Base-by-base conservation (phyloP, 1,140 invertebrate genomes). In the Paracyclopina nana region DNA sequence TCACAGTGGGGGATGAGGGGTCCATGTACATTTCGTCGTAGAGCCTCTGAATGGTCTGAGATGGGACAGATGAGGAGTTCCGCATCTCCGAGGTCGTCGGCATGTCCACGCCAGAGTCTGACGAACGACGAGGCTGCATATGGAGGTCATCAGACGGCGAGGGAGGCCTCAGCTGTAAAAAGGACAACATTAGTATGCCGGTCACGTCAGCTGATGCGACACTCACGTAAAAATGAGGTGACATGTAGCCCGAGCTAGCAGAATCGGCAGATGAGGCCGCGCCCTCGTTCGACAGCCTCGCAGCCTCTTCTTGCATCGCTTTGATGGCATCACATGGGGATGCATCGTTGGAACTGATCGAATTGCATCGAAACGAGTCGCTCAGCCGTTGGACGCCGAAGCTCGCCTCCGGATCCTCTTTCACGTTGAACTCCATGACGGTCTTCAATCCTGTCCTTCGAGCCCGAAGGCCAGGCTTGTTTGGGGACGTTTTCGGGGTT, bases 1-100 rank as follows among this genome's bases (percentile, higher is more conserved):
- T 12, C 8, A 46, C 18, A 6, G 44, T 20, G n/a, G n/a, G n/a
- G n/a, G n/a, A n/a, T n/a, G n/a, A n/a, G n/a, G n/a, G n/a, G n/a
- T n/a, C n/a, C n/a, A n/a, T 27, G 14, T 52, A 52, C 50, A 52
- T 52, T 4, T 52, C 50, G 20, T 52, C 50, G 25, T 44, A 44
- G 18, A 52, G 14, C 5, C 16, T n/a, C 12, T 46, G 14, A 6
- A 52, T 18, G 24, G 38, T 14, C 22, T 44, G 38, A 12, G 40
- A 42, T n/a, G n/a, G n/a, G n/a, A n/a, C n/a, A n/a, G n/a, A n/a
- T n/a, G n/a, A n/a, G n/a, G n/a, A n/a, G n/a, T n/a, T n/a, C n/a
- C n/a, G n/a, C n/a, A n/a, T n/a, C n/a, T n/a, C n/a, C n/a, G n/a
- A n/a, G n/a, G n/a, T n/a, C n/a, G n/a, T n/a, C n/a, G n/a, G n/a